Evolutionary conservation across 2,113 vertebrate genomes (phyloP).

Genomic region (Tonatia bakeri): DNA sequence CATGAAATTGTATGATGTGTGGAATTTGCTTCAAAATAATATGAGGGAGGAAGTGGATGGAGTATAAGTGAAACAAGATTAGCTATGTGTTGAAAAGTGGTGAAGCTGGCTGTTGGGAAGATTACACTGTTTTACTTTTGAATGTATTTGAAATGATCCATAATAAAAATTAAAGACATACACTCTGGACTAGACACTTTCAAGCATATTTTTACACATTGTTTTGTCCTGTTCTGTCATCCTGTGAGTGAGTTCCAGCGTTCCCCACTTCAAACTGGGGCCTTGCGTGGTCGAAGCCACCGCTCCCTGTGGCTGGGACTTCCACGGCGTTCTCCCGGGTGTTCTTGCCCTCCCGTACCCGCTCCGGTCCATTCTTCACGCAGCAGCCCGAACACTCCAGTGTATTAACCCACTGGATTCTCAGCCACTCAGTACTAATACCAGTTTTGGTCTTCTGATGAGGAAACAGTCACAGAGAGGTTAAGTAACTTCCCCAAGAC

Average conservation of each 20-base stretch:
- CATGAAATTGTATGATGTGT: not conserved
- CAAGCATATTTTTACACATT: not conserved
- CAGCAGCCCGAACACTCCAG: not conserved
- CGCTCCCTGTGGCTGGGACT: not conserved
- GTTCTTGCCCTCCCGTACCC: not conserved
- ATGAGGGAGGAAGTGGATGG: not conserved
- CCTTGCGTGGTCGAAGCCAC: not conserved
- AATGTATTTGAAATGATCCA: not conserved
- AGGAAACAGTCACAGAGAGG: not conserved
- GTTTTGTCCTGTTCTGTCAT: not conserved
- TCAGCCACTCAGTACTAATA: not conserved
- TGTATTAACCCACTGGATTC: not conserved
- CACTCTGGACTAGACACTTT: not conserved
- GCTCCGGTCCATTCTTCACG: not conserved
- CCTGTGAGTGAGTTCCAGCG: not conserved
- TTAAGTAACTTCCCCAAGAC: not conserved
- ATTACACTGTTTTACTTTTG: not conserved
- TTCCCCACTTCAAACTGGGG: not conserved
- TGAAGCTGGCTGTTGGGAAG: not conserved
- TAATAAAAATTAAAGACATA: not conserved
- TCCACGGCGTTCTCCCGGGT: not conserved
- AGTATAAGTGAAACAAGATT: not conserved
- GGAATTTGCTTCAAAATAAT: not conserved
- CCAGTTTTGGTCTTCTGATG: not conserved
- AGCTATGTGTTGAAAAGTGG: not conserved